Evolutionary conservation across 2,888 invertebrate genomes (phyloP), one percentile per base, ranked within the genome.

Genomic region (Flexamia atlantica): DNA sequence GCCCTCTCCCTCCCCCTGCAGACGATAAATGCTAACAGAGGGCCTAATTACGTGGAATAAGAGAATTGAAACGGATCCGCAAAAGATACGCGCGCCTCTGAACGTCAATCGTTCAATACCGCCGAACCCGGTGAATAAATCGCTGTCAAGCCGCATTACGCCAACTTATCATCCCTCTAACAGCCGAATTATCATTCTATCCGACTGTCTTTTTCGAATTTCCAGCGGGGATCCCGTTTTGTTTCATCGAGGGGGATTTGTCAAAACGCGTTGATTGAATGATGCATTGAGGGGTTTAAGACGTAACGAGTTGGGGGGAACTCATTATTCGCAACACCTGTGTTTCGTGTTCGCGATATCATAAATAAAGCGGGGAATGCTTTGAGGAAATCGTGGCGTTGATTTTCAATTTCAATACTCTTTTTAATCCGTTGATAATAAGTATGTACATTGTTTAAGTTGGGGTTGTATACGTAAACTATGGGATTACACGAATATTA

Each of bases 141-240:
- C 40, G 42, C 23, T 72, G 72, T 72, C 72, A 72, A n/a, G 10
- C 72, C 72, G 42, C 72, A 72, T 72, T 72, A 72, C 40, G 42
- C 32, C 30, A 28, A 42, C 72, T 64, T 30, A 72, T 72, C 72
- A 40, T 68, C 72, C 72, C 28, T n/a, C 53, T 53, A 53, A 64
- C 64, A 64, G 64, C 30, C 30, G 30, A 64, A 64, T 64, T 64
- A 64, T 60, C 25, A 60, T 60, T 60, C 60, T 64, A 64, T 64
- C 64, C 64, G 64, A 64, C 28, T 64, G 64, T 64, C 64, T 64
- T 64, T 50, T 64, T 12, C 14, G 17, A 64, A 64, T 64, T 64
- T 30, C 64, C 64, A 14, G 14, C 5, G 28, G 64, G 14, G 64
- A 64, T 64, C 30, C 30, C 64, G 30, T 64, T 64, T 64, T 64